phyloP scores from a whole-genome alignment of 2,113 vertebrate genomes.

The Oncorhynchus kisutch region DNA sequence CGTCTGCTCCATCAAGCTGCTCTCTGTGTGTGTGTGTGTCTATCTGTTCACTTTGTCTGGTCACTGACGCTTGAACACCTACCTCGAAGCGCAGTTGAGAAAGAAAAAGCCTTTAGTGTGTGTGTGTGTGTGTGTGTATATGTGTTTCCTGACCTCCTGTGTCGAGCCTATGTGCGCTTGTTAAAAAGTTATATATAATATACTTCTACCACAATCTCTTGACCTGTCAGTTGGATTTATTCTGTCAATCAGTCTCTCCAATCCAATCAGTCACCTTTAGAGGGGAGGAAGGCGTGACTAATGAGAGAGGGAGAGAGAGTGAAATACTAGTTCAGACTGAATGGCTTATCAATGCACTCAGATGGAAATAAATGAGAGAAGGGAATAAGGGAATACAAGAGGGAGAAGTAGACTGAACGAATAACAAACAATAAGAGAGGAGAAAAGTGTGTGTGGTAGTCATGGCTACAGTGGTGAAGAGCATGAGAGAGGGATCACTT shows the following conservation, averaged over 20 bases:
- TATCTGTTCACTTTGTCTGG: neutral
- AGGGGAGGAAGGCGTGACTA: slow-evolving; percentile 33
- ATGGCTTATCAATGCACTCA: slow-evolving; percentile 54
- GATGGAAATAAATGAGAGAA: slow-evolving; percentile 65
- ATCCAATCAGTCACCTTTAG: slow-evolving; percentile 25
- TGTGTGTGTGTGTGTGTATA: neutral
- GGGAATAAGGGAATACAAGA: slow-evolving; percentile 45
- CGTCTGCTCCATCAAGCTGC: neutral
- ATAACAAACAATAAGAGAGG: slow-evolving; percentile 10
- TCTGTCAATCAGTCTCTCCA: slow-evolving; percentile 27
- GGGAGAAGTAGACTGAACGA: slow-evolving; percentile 21
- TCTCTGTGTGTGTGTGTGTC: slow-evolving; percentile 1
- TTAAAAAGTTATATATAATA: neutral
- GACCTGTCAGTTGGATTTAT: slow-evolving; percentile 21
- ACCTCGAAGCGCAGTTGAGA: too few species aligned
- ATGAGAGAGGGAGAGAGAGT: slow-evolving; percentile 42
- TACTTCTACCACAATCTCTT: slow-evolving; percentile 23
- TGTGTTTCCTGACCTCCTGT: neutral
- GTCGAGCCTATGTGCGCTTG: neutral
- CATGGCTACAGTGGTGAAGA: slow-evolving; percentile 1
- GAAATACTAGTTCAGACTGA: slow-evolving; percentile 58
- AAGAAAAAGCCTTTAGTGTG: neutral
- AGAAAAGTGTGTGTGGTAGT: slow-evolving; percentile 1
- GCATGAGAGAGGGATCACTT: neutral
- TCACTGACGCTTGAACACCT: neutral